Conservation (phyloP, 2,888 invertebrate genomes). For the Bibio marci region DNA sequence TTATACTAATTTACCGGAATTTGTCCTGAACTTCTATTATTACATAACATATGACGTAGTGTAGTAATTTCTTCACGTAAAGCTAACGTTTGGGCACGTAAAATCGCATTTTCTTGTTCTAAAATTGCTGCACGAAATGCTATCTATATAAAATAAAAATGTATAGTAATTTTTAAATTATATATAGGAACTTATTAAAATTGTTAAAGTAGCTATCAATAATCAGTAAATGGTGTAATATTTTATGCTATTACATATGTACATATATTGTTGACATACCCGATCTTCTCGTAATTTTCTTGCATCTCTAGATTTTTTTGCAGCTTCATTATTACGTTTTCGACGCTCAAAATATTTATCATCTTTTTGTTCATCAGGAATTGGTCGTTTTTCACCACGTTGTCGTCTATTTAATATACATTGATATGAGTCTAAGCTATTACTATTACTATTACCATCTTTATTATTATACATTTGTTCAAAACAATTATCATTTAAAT, state of each 20-base stretch:
- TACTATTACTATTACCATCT: background rate
- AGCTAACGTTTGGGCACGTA: constrained; percentile 65
- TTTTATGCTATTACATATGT: background rate
- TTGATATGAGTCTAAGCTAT: constrained; percentile 11
- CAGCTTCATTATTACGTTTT: constrained; percentile 77
- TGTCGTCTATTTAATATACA: constrained; percentile 33
- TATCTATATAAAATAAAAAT: constrained; percentile 34
- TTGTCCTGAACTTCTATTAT: too few species aligned
- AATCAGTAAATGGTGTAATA: background rate
- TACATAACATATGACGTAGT: constrained; percentile 40
- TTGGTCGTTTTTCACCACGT: constrained; percentile 69
- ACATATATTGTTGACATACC: constrained; percentile 26
- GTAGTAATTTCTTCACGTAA: constrained; percentile 63
- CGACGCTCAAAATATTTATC: constrained; percentile 79
- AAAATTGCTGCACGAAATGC: constrained; percentile 68
- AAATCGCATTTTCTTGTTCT: constrained; percentile 75
- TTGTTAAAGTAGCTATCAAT: background rate
- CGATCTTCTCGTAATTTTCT: constrained; percentile 76
- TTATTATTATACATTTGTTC: background rate
- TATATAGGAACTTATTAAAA: background rate
- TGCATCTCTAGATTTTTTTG: constrained; percentile 81
- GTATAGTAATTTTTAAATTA: background rate
- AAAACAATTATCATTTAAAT: constrained; percentile 3
- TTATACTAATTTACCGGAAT: too few species aligned
- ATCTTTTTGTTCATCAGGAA: constrained; percentile 75